Conservation (phyloP, 2,113 vertebrate genomes). For the Callospermophilus lateralis region DNA sequence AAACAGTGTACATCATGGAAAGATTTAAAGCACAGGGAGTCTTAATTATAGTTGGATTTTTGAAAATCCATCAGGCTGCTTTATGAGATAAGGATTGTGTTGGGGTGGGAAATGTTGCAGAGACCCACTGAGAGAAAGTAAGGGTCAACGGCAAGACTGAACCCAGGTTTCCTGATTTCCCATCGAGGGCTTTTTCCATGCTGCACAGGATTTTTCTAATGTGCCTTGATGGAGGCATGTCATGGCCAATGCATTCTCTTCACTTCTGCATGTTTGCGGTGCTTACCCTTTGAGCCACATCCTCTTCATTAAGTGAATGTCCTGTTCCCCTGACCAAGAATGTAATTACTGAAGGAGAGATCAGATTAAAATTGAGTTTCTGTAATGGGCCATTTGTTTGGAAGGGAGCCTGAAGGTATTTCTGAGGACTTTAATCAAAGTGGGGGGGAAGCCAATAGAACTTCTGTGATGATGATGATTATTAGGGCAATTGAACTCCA, state of each 20-base stretch:
- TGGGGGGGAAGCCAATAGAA: slow-evolving; percentile 77
- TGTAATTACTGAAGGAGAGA: slow-evolving; percentile 84
- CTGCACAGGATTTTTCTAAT: slow-evolving; percentile 42
- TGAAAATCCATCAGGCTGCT: neutral
- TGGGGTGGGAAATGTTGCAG: neutral
- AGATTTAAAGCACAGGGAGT: slow-evolving; percentile 2
- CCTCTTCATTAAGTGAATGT: slow-evolving; percentile 78
- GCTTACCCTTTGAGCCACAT: slow-evolving; percentile 80
- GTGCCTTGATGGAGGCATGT: slow-evolving; percentile 20
- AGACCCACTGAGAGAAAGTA: neutral
- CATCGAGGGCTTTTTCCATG: neutral
- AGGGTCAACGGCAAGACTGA: slow-evolving; percentile 15
- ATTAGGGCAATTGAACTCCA: slow-evolving; percentile 85
- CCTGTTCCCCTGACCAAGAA: slow-evolving; percentile 78
- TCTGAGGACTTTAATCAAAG: slow-evolving; percentile 81
- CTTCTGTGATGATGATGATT: slow-evolving; percentile 79
- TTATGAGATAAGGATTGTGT: neutral
- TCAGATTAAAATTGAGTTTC: slow-evolving; percentile 85
- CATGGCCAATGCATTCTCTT: slow-evolving; percentile 73
- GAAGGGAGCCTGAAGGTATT: slow-evolving; percentile 86
- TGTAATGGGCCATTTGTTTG: slow-evolving; percentile 83
- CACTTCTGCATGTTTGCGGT: slow-evolving; percentile 77
- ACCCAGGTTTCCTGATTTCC: neutral
- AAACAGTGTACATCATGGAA: neutral
- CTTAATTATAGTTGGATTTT: slow-evolving; percentile 10